Conservation (phyloP, 2,113 vertebrate genomes). For the Pycnonotus jocosus region DNA sequence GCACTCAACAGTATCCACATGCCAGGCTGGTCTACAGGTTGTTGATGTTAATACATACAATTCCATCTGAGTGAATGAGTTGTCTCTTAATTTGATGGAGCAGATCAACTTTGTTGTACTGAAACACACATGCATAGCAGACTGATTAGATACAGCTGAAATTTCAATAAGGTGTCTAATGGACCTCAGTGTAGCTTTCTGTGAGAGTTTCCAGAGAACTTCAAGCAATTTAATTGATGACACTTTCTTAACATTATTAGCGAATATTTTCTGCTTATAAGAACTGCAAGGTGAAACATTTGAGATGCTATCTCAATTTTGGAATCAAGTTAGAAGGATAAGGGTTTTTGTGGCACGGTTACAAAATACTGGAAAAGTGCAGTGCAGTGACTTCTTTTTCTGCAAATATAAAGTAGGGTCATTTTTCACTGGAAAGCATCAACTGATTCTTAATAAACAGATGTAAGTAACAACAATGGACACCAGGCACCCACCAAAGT, state of each 20-base stretch:
- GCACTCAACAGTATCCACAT: not conserved
- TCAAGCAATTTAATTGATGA: not conserved
- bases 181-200: not conserved
- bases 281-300: not conserved
- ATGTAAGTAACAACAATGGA: not conserved
- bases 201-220: not conserved
- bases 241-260: not conserved
- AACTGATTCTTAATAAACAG: not conserved
- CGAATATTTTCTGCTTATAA: not conserved
- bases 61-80: not conserved
- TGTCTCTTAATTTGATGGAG: not conserved
- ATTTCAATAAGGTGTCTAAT: not conserved
- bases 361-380: not conserved
- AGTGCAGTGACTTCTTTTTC: not conserved
- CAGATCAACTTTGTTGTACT: not conserved
- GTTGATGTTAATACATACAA: rapidly evolving
- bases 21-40: not conserved
- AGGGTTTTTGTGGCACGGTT: not conserved
- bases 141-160: not conserved
- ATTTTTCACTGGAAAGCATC: not conserved
- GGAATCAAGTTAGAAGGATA: not conserved
- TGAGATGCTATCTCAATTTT: not conserved
- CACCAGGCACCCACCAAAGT: not conserved
- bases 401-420: not conserved
- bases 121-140: not conserved